Percentiles rank a stretch among this genome's conserved stretches.
These are phyloP conservation scores for Nyctibius grandis DNA, from an alignment of 2,797 vertebrate genomes.

Conservation along the genomic window DNA sequence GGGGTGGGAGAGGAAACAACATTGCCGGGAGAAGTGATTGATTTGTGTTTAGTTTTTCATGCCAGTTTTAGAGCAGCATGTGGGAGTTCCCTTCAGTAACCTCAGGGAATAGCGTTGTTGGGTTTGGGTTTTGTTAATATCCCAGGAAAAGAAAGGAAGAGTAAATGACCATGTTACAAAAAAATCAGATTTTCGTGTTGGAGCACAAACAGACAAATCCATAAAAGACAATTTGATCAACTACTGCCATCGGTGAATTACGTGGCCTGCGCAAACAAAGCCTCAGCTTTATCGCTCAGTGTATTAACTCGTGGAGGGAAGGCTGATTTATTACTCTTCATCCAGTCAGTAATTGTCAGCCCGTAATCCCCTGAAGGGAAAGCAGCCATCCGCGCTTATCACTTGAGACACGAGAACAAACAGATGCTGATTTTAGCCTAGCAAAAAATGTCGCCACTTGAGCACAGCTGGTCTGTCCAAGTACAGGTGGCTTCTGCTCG, in stretches of 20 bases:
- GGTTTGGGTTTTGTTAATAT: not conserved
- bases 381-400: not conserved
- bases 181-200: not conserved
- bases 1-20: conserved; percentile 29
- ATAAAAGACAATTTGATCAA: not conserved
- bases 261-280: not conserved
- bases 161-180: not conserved
- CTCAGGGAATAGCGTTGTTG: not conserved
- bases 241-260: not conserved
- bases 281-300: not conserved
- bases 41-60: not conserved
- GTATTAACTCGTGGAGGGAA: not conserved
- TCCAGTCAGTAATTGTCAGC: not conserved
- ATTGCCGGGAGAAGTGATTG: not conserved
- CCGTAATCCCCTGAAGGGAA: not conserved
- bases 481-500: not conserved
- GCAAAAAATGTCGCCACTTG: not conserved
- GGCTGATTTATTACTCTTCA: conserved; percentile 4
- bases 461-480: not conserved
- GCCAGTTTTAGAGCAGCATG: not conserved
- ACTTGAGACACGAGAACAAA: not conserved
- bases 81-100: conserved; percentile 10
- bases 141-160: not conserved
- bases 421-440: not conserved
- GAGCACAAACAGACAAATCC: not conserved